Base-by-base conservation (phyloP, 1,140 invertebrate species). In the Harpegnathos saltator region DNA sequence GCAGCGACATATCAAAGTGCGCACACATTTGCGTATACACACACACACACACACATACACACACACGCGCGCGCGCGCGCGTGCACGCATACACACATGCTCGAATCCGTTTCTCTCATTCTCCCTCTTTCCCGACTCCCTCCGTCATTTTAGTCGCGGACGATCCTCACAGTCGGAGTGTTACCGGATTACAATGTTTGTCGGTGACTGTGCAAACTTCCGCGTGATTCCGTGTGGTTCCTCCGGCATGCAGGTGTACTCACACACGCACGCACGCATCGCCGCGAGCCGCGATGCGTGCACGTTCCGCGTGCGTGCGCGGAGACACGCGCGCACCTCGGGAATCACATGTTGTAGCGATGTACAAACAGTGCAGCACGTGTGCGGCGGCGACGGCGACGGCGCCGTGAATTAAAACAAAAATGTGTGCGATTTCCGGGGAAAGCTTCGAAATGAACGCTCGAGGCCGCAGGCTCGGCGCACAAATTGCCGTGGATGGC, bases 141-240 rank as follows among this genome's bases (percentile, higher is more conserved):
- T 19, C 75, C 68, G 24, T 22, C 74, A 26, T 63, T 17, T 26
- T 61, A 54, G 74, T 69, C 85, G n/a, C 83, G 61, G 81, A 78
- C 87, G 83, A 88, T 90, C 82, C 89, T 85, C 85, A 72, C 75
- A 82, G 85, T 73, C 83, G 56, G 83, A 89, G 89, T 83, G 89
- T 90, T 90, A 90, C 87, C 87, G 87, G 87, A 90, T 90, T 90
- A 90, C 85, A 89, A 87, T 90, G 89, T 90, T 90, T 90, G 89
- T 82, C 85, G 66, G 77, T 66, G 87, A 90, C 85, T 90, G 74
- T 85, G 87, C 87, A 90, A 90, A 90, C 89, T 89, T 78, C 29
- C 75, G 63, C 48, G 62, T 14, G 50, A 22, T 48, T 80, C 84
- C 66, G 65, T 62, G 78, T 50, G 84, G 82, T 81, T 88, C 77